Evolutionary conservation across 2,888 invertebrate genomes (phyloP), one percentile per base, ranked within the genome.

Genomic region (Epiperipatus broadwayi): DNA sequence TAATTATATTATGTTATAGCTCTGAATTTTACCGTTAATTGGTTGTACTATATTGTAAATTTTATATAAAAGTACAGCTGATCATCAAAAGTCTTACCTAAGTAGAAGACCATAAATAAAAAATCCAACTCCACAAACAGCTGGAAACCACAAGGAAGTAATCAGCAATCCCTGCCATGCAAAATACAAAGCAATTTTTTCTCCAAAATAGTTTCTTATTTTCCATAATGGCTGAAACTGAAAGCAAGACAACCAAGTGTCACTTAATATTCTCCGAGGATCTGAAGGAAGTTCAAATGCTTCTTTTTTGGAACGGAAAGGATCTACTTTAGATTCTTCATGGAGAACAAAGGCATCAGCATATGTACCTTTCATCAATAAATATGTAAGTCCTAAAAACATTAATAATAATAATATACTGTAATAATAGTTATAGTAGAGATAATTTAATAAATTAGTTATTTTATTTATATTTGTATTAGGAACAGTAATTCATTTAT

Each of bases 141-240:
- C 54, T 1, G 63, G 61, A 2, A 61, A 46, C 58, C 59, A 59
- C 7, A 63, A 48, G 3, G 60, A 49, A 2, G 54, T 49, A 3
- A 58, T 50, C 18, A 61, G 49, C 18, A 54, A 53, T 1, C 62
- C 63, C 8, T 57, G 53, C 62, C 62, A 63, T 2, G 62, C 63
- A 48, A 63, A 63, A 44, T 63, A 62, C 22, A 63, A 54, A 1
- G 55, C 61, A 42, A 63, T 60, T 44, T 59, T 58, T 44, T 63
- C 61, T 4, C 63, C 62, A 48, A 62, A 63, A 45, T 63, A 63
- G 45, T 62, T 55, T 12, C 60, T 46, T 7, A 61, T 55, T 43
- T 53, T 55, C 54, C 57, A 56, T 33, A 61, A 38, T 15, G 61
- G 61, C 43, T 61, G 61, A 40, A 52, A 57, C 42, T 55, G 56